A percentile compares a stretch with the other conserved stretches of the same genome.
Conservation (phyloP, 2,797 vertebrate genomes). For the Crocodylus rhombifer region DNA sequence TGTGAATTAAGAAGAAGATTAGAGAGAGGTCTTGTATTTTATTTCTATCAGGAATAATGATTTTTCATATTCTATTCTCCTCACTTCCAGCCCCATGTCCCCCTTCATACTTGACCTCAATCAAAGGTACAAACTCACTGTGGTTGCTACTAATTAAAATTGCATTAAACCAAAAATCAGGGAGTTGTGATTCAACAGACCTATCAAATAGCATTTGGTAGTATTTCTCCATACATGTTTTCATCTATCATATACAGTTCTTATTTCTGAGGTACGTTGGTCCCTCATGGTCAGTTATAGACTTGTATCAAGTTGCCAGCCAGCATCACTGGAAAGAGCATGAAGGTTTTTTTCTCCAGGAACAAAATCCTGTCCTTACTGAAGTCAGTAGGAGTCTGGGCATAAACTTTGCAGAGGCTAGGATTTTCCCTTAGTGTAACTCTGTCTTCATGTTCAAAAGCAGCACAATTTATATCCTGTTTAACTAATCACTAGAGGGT, state of each 20-base stretch:
- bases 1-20: not conserved
- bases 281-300: not conserved
- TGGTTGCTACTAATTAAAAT: not conserved
- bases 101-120: not conserved
- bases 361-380: not conserved
- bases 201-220: not conserved
- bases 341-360: not conserved
- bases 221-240: not conserved
- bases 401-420: not conserved
- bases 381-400: not conserved
- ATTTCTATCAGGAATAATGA: not conserved
- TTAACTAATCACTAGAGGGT: not conserved
- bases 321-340: not conserved
- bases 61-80: not conserved
- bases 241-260: not conserved
- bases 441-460: too few species aligned
- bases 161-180: not conserved
- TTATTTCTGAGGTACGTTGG: not conserved
- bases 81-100: not conserved
- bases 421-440: not conserved
- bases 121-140: not conserved
- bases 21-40: not conserved
- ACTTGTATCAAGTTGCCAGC: not conserved
- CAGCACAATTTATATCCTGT: not conserved
- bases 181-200: not conserved